These are phyloP conservation scores for Campaea margaritaria DNA, from an alignment of 2,888 invertebrate species.

Conservation along the genomic window DNA sequence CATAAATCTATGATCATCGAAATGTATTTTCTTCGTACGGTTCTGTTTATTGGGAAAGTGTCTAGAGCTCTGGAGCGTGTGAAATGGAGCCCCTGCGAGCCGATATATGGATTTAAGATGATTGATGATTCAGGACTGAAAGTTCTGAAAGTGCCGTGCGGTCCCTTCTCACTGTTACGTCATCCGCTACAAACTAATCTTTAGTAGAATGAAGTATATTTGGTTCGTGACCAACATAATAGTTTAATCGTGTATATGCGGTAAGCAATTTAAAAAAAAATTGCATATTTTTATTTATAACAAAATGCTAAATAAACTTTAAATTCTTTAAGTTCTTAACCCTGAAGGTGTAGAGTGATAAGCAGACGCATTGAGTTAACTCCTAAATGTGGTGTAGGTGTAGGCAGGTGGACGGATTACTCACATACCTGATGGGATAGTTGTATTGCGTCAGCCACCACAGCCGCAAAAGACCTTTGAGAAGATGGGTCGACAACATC, in stretches of 20 bases:
- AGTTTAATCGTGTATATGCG: neutral
- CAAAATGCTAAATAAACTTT: too few species aligned
- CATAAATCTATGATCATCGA: slow-evolving; percentile 51
- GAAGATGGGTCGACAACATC: too few species aligned
- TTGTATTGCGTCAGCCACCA: too few species aligned
- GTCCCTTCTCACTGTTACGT: slow-evolving; percentile 28
- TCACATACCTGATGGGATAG: too few species aligned
- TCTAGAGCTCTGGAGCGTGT: slow-evolving; percentile 38
- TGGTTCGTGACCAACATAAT: slow-evolving; percentile 16
- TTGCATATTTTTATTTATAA: too few species aligned
- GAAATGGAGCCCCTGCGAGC: slow-evolving; percentile 41
- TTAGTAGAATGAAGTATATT: slow-evolving; percentile 36
- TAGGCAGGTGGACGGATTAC: too few species aligned
- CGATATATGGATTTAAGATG: slow-evolving; percentile 50
- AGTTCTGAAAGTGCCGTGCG: slow-evolving; percentile 39
- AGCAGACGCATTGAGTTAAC: too few species aligned
- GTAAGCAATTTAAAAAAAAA: too few species aligned
- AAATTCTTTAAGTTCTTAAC: too few species aligned
- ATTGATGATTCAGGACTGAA: slow-evolving; percentile 50
- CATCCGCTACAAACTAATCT: slow-evolving; percentile 34
- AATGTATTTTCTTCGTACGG: slow-evolving; percentile 49
- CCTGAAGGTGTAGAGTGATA: too few species aligned
- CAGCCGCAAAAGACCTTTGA: too few species aligned
- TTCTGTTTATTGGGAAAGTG: slow-evolving; percentile 35
- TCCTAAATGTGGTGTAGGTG: too few species aligned